Evolutionary conservation across 2,113 vertebrate species (phyloP), one percentile per base, ranked within the genome.

Genomic region (Athene noctua): DNA sequence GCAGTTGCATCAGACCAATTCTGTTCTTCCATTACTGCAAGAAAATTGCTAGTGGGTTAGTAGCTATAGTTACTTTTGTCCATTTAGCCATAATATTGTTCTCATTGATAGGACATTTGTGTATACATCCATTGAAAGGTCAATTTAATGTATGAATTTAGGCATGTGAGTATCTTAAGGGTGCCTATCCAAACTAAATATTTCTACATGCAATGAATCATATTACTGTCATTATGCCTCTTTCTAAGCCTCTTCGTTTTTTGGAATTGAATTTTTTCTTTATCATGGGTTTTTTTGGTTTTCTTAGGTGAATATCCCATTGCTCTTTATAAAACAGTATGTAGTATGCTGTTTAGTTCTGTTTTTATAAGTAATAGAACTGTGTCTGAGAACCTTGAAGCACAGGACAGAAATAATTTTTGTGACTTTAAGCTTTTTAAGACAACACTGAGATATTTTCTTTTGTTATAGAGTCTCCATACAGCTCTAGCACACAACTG

Each of bases 381-480:
- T 63, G 15, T 86, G 13, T 57, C 47, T 85, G 44, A 47, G 32
- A 88, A 55, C 77, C 22, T 67, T 86, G 65, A 55, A 63, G 27
- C 58, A 22, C 11, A 29, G 52, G 49, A 77, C 46, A 80, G 34
- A 18, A 40, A 55, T 10, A 49, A 13, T 57, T 88, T 59, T 54
- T 67, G 34, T 88, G 70, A 79, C 34, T 42, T 75, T 36, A 36
- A 89, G 57, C 44, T 66, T 63, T 62, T 74, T 34, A 89, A 47
- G 54, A 29, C 78, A 57, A 18, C 0, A 3, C 59, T 92, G 30
- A 96, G 46, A 7, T 57, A 2, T 15, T 34, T 96, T 70, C 42
- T 81, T 61, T 94, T 88, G 16, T 55, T 97, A 32, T 3, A 99
- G 99, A 98, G 94, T 99, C 99, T 80, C 99, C 99, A 6, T 99